phyloP scores from a whole-genome alignment of 2,888 invertebrate genomes.

The Parelbella ahira region DNA sequence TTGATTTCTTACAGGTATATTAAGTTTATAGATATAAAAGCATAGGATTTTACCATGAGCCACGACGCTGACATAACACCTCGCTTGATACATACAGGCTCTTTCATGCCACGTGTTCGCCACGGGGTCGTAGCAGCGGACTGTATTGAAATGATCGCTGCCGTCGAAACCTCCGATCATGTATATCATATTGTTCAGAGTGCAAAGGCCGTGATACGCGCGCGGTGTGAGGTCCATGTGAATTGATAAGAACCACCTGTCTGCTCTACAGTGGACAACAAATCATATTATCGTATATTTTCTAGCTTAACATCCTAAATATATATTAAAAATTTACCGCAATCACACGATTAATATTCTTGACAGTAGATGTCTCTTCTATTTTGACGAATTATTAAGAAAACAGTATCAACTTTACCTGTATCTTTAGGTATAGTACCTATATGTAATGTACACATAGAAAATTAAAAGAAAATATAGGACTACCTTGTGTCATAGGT shows the following conservation, averaged over 20 bases:
- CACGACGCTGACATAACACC: slow-evolving; percentile 90
- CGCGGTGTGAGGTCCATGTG: slow-evolving; percentile 85
- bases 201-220: slow-evolving; percentile 90
- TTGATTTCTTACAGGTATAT: too few species aligned
- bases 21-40: too few species aligned
- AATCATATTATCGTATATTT: too few species aligned
- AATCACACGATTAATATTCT: too few species aligned
- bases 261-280: slow-evolving; percentile 76
- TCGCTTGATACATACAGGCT: slow-evolving; percentile 89
- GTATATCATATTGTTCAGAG: slow-evolving; percentile 85
- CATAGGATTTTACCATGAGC: slow-evolving; percentile 77
- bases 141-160: slow-evolving; percentile 87
- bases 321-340: too few species aligned
- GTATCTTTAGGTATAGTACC: too few species aligned
- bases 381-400: too few species aligned
- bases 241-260: slow-evolving; percentile 87
- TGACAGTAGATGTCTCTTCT: too few species aligned
- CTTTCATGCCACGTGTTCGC: slow-evolving; percentile 87
- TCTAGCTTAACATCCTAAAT: too few species aligned
- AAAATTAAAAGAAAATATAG: too few species aligned
- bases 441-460: too few species aligned
- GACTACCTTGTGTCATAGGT: slow-evolving; percentile 89
- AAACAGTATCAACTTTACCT: too few species aligned
- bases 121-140: slow-evolving; percentile 89
- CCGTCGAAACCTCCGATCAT: slow-evolving; percentile 93